Evolutionary conservation across 2,113 vertebrate genomes (phyloP).

Genomic region (Grantiella picta): DNA sequence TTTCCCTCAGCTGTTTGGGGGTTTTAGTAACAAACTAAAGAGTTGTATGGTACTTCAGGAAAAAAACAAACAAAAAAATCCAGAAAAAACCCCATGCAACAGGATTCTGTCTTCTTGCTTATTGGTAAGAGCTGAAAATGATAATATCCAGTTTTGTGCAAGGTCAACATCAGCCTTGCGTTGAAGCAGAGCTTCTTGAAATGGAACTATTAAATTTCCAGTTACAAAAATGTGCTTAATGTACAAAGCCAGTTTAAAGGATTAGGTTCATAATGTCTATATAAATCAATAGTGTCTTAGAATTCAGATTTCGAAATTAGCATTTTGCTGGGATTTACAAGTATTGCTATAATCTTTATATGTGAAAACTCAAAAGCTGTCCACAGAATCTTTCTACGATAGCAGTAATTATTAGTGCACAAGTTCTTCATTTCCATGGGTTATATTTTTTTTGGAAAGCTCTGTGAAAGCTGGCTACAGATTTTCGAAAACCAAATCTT

Average conservation of each 20-base stretch:
- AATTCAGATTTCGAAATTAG: constrained; percentile 34
- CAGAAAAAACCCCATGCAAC: neutral
- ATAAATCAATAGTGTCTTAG: constrained; percentile 33
- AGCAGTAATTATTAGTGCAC: constrained; percentile 16
- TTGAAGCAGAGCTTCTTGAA: constrained; percentile 14
- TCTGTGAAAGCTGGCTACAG: constrained; percentile 26
- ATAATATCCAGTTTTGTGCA: neutral
- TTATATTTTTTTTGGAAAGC: neutral
- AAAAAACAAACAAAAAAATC: neutral
- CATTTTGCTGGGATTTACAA: constrained; percentile 35
- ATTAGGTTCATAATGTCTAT: constrained; percentile 35
- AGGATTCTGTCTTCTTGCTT: neutral
- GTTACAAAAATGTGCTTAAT: constrained; percentile 37
- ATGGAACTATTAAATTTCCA: neutral
- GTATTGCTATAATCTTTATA: constrained; percentile 10
- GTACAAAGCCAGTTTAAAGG: constrained; percentile 36
- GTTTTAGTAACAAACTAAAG: constrained; percentile 27
- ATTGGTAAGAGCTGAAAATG: neutral
- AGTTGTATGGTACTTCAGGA: neutral
- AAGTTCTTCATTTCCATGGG: constrained; percentile 10
- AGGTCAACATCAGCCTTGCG: constrained; percentile 15
- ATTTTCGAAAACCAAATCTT: constrained; percentile 52
- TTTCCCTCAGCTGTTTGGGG: neutral
- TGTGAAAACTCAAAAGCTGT: constrained; percentile 12
- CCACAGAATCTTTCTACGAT: neutral